Evolutionary conservation across 2,888 invertebrate genomes (phyloP), one percentile per base, ranked within the genome.

Genomic region (Dryobotodes eremita): DNA sequence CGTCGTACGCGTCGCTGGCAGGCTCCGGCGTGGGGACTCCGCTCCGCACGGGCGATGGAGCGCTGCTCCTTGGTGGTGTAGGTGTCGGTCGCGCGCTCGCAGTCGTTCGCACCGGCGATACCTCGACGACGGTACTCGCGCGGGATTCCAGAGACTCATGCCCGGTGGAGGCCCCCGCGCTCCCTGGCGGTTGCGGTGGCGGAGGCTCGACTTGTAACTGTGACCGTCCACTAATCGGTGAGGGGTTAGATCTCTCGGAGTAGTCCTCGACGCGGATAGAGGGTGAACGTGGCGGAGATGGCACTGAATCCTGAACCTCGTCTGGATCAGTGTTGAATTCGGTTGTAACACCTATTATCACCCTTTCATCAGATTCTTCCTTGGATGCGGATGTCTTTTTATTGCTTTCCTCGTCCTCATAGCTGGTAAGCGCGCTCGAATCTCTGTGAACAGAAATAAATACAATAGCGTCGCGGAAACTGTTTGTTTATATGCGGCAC

Each of bases 241-340:
- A 89, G 20, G 91, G 91, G 76, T 92, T 92, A 0, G 95, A 94
- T 79, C 92, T 94, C 78, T 95, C 95, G 0, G 95, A 95, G 76
- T 92, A 93, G 80, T 96, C 95, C 80, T 96, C 96, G 62, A 95
- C 90, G 69, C 89, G 92, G 42, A 96, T 93, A 13, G 96, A 96
- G 13, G 95, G 95, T 26, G 96, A 95, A 0, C 93, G 93, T 8
- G 93, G 93, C 23, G 92, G 91, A 50, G 90, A 87, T 7, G 91
- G 88, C 23, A 71, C 42, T 17, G 65, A 26, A 53, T 89, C 74
- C 6, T 57, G 74, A 23, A 71, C 71, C 42, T 84, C 78, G 11
- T 80, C 84, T 4, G 55, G 62, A n/a, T 46, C 64, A 36, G 66
- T 50, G 46, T 75, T 73, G 11, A 77, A 36, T 74, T 86, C 84